A percentile compares a stretch with the other conserved stretches of the same genome.
Evolutionary conservation across 2,888 invertebrate genomes (phyloP).

Genomic region (Meiosimyza platycephala): DNA sequence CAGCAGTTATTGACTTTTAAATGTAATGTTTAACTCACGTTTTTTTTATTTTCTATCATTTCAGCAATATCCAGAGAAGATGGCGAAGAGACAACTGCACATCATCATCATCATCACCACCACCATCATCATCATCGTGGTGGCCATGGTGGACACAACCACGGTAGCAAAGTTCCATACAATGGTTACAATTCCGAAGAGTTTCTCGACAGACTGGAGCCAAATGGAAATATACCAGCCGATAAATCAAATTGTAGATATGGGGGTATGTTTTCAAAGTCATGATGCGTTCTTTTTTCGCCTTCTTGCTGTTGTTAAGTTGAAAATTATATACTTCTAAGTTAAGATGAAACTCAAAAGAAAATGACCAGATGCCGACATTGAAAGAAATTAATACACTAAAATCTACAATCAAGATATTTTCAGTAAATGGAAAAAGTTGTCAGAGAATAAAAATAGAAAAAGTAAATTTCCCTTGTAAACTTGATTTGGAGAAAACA

Average conservation of each 20-base stretch:
- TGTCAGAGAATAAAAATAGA: too few relatives aligned
- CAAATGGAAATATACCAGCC: constrained; percentile 91
- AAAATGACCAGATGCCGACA: too few relatives aligned
- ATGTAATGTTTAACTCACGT: constrained; percentile 17
- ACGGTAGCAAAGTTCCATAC: constrained; percentile 83
- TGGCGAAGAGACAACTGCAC: constrained; percentile 72
- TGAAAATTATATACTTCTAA: too few relatives aligned
- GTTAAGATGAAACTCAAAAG: too few relatives aligned
- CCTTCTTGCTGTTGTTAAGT: too few relatives aligned
- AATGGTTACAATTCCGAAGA: constrained; percentile 92
- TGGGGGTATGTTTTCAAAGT: constrained; percentile 68
- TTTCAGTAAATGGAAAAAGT: too few relatives aligned
- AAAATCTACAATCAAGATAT: too few relatives aligned
- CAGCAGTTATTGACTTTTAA: constrained; percentile 10
- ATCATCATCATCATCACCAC: constrained; percentile 70
- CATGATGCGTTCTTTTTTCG: too few relatives aligned
- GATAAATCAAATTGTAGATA: constrained; percentile 83
- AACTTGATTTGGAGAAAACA: too few relatives aligned
- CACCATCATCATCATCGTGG: constrained; percentile 73
- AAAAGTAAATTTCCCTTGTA: too few relatives aligned
- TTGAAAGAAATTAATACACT: too few relatives aligned
- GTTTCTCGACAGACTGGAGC: constrained; percentile 92
- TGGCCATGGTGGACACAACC: constrained; percentile 68
- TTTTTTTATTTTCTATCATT: constrained; percentile 66
- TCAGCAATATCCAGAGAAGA: constrained; percentile 94